These are phyloP conservation scores for Empidonax traillii DNA, from an alignment of 2,113 vertebrate genomes.

Conservation along the genomic window DNA sequence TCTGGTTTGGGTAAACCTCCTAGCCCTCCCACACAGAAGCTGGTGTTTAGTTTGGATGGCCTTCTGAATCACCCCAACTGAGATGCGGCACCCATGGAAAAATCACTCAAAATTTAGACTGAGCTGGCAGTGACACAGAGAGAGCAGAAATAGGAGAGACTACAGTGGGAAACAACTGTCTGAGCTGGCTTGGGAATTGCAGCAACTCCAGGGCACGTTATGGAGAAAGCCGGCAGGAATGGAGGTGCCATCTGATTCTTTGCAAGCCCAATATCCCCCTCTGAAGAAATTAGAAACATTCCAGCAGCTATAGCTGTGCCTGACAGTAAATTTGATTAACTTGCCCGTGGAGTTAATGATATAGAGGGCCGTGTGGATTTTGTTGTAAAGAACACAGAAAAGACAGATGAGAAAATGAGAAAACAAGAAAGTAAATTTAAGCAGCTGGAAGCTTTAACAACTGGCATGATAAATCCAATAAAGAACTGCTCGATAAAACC, in stretches of 20 bases:
- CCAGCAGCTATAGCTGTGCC: conserved; percentile 54
- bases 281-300: conserved; percentile 59
- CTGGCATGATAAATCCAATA: conserved; percentile 73
- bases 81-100: neutral
- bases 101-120: neutral
- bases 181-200: neutral
- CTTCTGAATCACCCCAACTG: neutral
- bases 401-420: conserved; percentile 75
- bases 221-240: neutral
- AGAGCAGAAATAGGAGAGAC: neutral
- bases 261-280: neutral
- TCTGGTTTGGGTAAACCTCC: neutral
- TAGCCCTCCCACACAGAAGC: neutral
- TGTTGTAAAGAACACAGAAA: conserved; percentile 74
- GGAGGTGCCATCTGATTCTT: neutral
- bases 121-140: fast-evolving
- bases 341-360: conserved; percentile 70
- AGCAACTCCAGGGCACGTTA: fast-evolving
- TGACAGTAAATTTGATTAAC: conserved; percentile 71
- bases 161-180: neutral
- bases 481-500: conserved; percentile 69
- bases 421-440: conserved; percentile 75
- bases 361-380: conserved; percentile 72
- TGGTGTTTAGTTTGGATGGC: neutral
- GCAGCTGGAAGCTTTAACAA: conserved; percentile 73